Evolutionary conservation across 1,140 invertebrate species (phyloP).

Genomic region (Pararge aegeria): DNA sequence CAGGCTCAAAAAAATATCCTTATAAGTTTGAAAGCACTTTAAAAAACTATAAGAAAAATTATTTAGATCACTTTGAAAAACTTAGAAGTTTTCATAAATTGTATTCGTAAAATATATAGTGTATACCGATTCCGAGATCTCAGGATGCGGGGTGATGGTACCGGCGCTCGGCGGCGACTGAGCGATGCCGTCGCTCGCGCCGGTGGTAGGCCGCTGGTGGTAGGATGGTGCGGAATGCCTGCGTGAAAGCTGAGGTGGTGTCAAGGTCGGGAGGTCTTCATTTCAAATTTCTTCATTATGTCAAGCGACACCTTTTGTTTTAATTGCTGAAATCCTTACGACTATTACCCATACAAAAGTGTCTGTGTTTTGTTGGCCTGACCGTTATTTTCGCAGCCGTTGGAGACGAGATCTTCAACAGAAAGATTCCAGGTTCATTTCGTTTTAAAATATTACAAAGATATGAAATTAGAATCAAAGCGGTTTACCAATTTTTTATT

Average conservation of each 20-base stretch:
- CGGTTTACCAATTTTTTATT: too few relatives aligned
- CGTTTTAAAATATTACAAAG: too few relatives aligned
- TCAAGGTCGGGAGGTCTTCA: slow-evolving; percentile 22
- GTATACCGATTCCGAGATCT: slow-evolving; percentile 2
- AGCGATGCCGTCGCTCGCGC: not conserved
- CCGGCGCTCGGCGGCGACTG: slow-evolving; percentile 7
- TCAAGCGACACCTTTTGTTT: not conserved
- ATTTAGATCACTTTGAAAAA: not conserved
- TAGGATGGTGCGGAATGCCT: slow-evolving; percentile 6
- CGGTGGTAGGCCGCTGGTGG: not conserved
- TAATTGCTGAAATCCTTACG: not conserved
- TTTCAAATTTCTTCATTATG: slow-evolving; percentile 3
- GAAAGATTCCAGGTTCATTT: too few relatives aligned
- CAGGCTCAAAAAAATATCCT: not conserved
- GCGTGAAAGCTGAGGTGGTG: slow-evolving; percentile 23
- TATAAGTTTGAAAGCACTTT: slow-evolving; percentile 3
- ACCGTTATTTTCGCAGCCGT: too few relatives aligned
- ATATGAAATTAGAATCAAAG: too few relatives aligned
- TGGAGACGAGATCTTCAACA: too few relatives aligned
- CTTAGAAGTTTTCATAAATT: not conserved
- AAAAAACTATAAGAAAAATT: not conserved
- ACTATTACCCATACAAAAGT: not conserved
- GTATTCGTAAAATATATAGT: not conserved
- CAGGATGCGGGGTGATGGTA: not conserved
- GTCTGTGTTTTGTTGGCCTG: too few relatives aligned